Percentiles rank a stretch among this genome's conserved stretches.
These are phyloP conservation scores for Petromus typicus DNA, from an alignment of 2,113 vertebrate species.

Conservation along the genomic window DNA sequence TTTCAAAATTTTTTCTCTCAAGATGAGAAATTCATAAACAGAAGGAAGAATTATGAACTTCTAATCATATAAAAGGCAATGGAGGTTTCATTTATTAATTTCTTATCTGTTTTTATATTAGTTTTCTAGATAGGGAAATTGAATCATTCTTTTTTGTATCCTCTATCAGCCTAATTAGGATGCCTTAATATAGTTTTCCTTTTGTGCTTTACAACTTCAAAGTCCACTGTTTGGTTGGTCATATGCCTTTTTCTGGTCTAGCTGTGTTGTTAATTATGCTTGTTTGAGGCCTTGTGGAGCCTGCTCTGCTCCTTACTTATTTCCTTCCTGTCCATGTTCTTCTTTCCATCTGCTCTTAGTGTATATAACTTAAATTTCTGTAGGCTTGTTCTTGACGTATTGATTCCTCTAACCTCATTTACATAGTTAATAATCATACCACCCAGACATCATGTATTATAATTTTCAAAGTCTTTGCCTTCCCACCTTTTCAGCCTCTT, in stretches of 20 bases:
- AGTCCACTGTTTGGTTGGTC: background rate
- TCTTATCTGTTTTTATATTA: conserved; percentile 49
- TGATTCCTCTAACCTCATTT: conserved; percentile 54
- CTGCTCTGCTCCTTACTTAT: background rate
- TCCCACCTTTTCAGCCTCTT: background rate
- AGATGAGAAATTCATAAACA: conserved; percentile 53
- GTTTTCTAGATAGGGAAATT: conserved; percentile 27
- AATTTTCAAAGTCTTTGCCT: conserved; percentile 15
- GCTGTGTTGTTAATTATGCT: background rate
- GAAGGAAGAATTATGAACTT: conserved; percentile 59
- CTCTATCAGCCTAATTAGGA: background rate
- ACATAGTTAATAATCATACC: conserved; percentile 30
- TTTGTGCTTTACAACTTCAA: conserved; percentile 38
- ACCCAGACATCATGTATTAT: conserved; percentile 31
- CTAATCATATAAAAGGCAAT: background rate
- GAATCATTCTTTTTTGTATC: background rate
- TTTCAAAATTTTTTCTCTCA: conserved; percentile 47
- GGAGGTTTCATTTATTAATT: background rate
- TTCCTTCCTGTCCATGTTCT: background rate
- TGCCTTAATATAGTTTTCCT: background rate
- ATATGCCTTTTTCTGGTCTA: background rate
- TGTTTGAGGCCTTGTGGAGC: background rate
- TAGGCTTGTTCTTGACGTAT: background rate
- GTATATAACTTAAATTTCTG: background rate
- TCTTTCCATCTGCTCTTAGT: background rate